Percentiles rank a stretch among this genome's conserved stretches.
Evolutionary conservation across 1,140 invertebrate species (phyloP).

Genomic region (Dinoponera quadriceps): DNA sequence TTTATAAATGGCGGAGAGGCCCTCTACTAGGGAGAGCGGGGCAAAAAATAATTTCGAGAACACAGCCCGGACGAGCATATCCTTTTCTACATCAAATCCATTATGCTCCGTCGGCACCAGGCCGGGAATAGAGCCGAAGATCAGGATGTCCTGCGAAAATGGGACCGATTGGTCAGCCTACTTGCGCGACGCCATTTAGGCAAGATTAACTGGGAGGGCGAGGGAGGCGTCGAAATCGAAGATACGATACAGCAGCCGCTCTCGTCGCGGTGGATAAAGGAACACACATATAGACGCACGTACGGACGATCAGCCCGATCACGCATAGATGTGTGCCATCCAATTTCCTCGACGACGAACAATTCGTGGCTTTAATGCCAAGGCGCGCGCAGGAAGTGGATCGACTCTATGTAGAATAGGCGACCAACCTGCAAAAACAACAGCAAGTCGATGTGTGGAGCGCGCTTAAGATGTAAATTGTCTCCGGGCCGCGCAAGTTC

Average conservation of each 20-base stretch:
- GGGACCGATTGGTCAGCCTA: too few species aligned
- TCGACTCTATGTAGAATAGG: neutral
- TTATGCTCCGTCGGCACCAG: conserved; percentile 24
- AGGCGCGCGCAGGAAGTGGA: conserved; percentile 7
- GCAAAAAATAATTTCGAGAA: conserved; percentile 17
- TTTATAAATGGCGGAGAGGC: neutral
- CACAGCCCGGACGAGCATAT: neutral
- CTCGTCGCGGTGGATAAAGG: conserved; percentile 9
- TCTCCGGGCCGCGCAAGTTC: conserved; percentile 43
- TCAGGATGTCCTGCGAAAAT: too few species aligned
- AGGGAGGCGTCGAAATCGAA: neutral
- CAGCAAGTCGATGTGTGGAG: conserved; percentile 56
- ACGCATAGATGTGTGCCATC: neutral
- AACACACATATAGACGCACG: too few species aligned
- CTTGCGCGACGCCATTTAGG: neutral
- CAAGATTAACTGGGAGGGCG: conserved; percentile 15
- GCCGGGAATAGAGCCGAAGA: conserved; percentile 37
- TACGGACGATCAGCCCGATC: too few species aligned
- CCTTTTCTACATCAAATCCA: conserved; percentile 37
- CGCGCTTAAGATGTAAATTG: conserved; percentile 58
- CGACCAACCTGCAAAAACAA: conserved; percentile 18
- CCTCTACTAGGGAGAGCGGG: neutral
- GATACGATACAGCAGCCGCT: neutral
- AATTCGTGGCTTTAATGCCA: neutral
- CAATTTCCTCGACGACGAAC: conserved; percentile 23